Conservation (phyloP, 2,888 invertebrate genomes). For the Ptychoptera contaminata region DNA sequence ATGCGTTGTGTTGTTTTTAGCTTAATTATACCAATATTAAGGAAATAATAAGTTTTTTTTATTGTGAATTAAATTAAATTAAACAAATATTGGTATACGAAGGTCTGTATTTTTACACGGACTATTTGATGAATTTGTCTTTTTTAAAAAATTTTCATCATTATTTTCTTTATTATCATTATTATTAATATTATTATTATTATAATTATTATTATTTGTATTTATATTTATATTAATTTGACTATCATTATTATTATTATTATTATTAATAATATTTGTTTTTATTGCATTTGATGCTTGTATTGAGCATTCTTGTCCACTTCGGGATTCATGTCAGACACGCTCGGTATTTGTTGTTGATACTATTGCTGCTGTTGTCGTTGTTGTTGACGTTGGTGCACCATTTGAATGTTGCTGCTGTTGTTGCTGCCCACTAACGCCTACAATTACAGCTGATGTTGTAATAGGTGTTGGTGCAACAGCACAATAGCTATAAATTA, state of each 20-base stretch:
- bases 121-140: constrained; percentile 17
- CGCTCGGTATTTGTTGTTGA: constrained; percentile 25
- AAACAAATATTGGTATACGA: constrained; percentile 28
- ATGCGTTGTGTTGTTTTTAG: too few relatives aligned
- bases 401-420: too few relatives aligned
- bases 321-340: constrained; percentile 33
- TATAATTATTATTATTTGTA: constrained; percentile 7
- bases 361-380: constrained; percentile 1
- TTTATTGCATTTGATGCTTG: constrained; percentile 11
- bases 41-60: too few relatives aligned
- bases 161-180: too few relatives aligned
- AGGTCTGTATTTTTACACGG: constrained; percentile 28
- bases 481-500: too few relatives aligned
- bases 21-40: too few relatives aligned
- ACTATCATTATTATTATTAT: constrained; percentile 14
- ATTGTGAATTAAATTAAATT: constrained; percentile 4
- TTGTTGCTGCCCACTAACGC: too few relatives aligned
- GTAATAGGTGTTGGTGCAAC: too few relatives aligned
- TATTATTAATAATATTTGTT: constrained; percentile 11
- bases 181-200: constrained; percentile 16
- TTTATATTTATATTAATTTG: constrained; percentile 10
- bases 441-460: too few relatives aligned
- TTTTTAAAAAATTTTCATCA: too few relatives aligned
- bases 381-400: constrained; percentile 17
- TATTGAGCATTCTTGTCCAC: constrained; percentile 31